A percentile compares a stretch with the other conserved stretches of the same genome.
Evolutionary conservation across 1,140 invertebrate species (phyloP).

Genomic region (Mesaphorura yosii): DNA sequence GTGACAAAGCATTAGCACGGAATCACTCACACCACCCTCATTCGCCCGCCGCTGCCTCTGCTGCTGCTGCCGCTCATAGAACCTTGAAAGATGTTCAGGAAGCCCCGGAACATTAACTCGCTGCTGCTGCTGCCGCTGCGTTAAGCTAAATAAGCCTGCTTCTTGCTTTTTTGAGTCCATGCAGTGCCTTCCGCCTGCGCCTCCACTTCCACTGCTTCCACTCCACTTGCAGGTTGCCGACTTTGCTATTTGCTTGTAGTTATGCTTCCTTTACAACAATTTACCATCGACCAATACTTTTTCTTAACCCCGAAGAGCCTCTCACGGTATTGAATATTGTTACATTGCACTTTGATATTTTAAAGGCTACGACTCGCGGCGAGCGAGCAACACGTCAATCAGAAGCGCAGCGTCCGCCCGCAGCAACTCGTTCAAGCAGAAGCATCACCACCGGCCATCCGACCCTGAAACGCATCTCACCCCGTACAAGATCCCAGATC

Average conservation of each 20-base stretch:
- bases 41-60: neutral
- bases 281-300: neutral
- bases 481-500: slow-evolving; percentile 6
- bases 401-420: slow-evolving; percentile 21
- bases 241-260: too few species aligned
- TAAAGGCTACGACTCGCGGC: slow-evolving; percentile 14
- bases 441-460: slow-evolving; percentile 29
- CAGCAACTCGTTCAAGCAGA: slow-evolving; percentile 25
- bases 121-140: neutral
- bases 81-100: too few species aligned
- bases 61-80: neutral
- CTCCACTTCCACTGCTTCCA: too few species aligned
- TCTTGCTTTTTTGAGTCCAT: too few species aligned
- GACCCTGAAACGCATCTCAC: slow-evolving; percentile 18
- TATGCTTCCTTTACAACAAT: too few species aligned
- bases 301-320: neutral
- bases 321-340: neutral
- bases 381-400: slow-evolving; percentile 29
- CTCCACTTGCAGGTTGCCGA: too few species aligned
- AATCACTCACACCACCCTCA: neutral
- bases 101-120: neutral
- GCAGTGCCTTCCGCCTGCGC: too few species aligned
- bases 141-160: neutral
- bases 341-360: neutral
- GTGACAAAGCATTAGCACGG: too few species aligned